phyloP scores from a whole-genome alignment of 2,113 vertebrate species.

The Chelonoidis abingdonii region DNA sequence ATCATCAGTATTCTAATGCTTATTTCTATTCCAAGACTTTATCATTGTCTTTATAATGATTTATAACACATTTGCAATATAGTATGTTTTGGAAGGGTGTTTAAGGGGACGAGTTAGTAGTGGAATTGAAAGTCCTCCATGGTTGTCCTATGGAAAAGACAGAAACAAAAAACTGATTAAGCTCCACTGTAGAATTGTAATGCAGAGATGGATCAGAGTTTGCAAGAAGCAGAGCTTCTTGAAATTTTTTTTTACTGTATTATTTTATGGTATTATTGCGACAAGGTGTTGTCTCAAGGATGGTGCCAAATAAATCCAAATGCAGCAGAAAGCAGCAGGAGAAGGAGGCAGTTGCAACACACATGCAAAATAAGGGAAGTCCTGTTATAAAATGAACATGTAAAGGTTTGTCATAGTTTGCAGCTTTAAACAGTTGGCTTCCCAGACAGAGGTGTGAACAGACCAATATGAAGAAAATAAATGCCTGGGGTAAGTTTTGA shows the following conservation, averaged over 20 bases:
- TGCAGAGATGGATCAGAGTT: rapidly evolving
- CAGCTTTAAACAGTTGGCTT: background rate
- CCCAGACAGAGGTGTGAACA: background rate
- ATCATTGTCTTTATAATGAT: background rate
- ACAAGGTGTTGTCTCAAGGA: rapidly evolving
- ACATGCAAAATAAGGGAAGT: background rate
- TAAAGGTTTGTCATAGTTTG: background rate
- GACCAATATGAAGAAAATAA: background rate
- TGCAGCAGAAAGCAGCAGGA: background rate
- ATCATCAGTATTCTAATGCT: background rate
- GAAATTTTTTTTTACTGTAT: background rate
- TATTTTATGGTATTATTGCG: background rate
- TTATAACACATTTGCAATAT: background rate
- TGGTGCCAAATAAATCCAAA: background rate
- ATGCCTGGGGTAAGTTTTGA: background rate
- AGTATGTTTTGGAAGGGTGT: background rate
- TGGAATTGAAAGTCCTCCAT: background rate
- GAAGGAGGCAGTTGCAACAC: background rate
- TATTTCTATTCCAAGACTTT: background rate
- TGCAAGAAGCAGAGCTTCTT: background rate
- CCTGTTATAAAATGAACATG: background rate
- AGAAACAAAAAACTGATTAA: background rate
- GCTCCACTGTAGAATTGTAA: background rate
- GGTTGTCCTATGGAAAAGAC: background rate
- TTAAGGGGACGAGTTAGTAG: background rate